Evolutionary conservation across 2,888 invertebrate species (phyloP).

Genomic region (Sepioteuthis lessoniana): DNA sequence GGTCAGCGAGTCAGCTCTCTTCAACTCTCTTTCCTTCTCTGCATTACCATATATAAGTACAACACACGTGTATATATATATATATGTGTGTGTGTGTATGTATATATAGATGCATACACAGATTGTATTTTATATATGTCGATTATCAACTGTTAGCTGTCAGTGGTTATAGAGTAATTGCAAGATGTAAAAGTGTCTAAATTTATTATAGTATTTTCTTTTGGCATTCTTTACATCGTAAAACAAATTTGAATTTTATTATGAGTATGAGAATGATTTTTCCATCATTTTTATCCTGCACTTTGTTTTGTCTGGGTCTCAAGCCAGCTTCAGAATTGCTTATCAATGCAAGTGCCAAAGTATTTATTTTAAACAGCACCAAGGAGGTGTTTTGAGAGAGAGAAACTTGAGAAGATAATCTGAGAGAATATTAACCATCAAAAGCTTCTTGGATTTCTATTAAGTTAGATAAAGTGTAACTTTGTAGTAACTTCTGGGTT

Average conservation of each 20-base stretch:
- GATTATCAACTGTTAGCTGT: no score
- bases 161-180: no score
- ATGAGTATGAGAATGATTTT: background rate
- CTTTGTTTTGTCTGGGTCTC: background rate
- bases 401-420: conserved; percentile 20
- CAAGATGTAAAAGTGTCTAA: no score
- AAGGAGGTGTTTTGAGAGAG: background rate
- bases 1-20: no score
- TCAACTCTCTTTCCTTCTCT: no score
- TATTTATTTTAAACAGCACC: background rate
- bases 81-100: no score
- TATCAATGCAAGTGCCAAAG: background rate
- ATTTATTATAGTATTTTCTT: no score
- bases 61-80: no score
- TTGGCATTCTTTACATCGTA: background rate
- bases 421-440: background rate
- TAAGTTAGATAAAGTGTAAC: background rate
- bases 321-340: background rate
- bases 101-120: no score
- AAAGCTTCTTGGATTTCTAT: background rate
- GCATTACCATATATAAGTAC: no score
- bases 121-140: no score
- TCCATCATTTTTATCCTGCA: background rate
- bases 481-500: background rate
- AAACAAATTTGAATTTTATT: background rate